Percentiles rank a stretch among this genome's conserved stretches.
These are phyloP conservation scores for Hylia prasina DNA, from an alignment of 2,113 vertebrate species.

Conservation along the genomic window DNA sequence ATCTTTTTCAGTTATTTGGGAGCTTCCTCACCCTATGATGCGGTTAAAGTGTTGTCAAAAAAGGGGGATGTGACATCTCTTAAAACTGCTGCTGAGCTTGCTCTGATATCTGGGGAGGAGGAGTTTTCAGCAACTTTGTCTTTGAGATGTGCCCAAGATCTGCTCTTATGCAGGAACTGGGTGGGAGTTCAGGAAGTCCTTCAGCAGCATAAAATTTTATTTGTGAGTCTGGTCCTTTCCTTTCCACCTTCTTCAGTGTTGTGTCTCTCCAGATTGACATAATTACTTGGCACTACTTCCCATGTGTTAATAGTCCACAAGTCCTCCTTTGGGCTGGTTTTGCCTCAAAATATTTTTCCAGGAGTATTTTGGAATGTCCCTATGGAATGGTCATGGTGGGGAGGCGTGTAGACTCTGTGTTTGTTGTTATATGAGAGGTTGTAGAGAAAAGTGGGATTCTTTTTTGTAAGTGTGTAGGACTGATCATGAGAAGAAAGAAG, in stretches of 20 bases:
- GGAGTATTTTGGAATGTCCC: background rate
- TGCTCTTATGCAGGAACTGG: constrained; percentile 84
- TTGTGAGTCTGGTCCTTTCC: constrained; percentile 74
- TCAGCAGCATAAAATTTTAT: constrained; percentile 74
- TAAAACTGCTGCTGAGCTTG: constrained; percentile 80
- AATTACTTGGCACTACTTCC: background rate
- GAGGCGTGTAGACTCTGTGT: fast-evolving
- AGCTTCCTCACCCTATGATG: constrained; percentile 84
- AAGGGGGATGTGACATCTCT: constrained; percentile 87
- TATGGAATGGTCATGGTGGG: fast-evolving
- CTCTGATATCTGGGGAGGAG: constrained; percentile 76
- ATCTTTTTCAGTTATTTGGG: constrained; percentile 82
- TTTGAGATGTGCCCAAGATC: constrained; percentile 87
- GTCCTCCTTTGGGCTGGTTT: background rate
- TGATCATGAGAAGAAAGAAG: background rate
- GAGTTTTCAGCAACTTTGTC: constrained; percentile 82
- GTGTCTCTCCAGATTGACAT: background rate
- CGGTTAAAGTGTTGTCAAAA: constrained; percentile 89
- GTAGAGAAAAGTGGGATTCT: background rate
- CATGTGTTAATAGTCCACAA: background rate
- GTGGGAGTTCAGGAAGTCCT: constrained; percentile 82
- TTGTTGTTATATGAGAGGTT: background rate
- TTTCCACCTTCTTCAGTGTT: background rate
- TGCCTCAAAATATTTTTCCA: background rate
- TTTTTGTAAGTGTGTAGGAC: background rate